A percentile compares a stretch with the other conserved stretches of the same genome.
Conservation (phyloP, 2,797 vertebrate genomes). For the Argyrosomus regius region DNA sequence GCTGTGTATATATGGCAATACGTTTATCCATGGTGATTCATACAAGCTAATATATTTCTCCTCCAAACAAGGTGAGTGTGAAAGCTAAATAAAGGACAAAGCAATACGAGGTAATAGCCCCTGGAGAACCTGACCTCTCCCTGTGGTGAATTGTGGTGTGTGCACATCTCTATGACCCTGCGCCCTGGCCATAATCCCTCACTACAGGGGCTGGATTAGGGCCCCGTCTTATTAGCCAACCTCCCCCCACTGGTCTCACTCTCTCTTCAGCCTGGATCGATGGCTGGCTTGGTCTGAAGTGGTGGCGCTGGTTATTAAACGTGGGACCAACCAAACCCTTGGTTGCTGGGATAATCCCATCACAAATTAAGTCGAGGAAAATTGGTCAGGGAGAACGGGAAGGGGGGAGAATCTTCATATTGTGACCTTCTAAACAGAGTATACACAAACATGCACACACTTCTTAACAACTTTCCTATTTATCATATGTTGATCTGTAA, state of each 20-base stretch:
- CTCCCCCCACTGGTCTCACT: constrained; percentile 40
- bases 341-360: constrained; percentile 80
- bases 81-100: constrained; percentile 76
- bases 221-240: constrained; percentile 76
- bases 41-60: constrained; percentile 63
- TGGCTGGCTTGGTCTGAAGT: constrained; percentile 78
- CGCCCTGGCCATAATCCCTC: constrained; percentile 72
- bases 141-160: constrained; percentile 59
- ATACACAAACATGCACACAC: constrained; percentile 37
- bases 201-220: constrained; percentile 79
- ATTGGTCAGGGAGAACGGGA: constrained; percentile 63
- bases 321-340: constrained; percentile 78
- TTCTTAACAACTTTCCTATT: constrained; percentile 33
- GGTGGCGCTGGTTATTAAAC: constrained; percentile 83
- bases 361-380: constrained; percentile 79
- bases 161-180: constrained; percentile 68
- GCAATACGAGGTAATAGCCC: constrained; percentile 66
- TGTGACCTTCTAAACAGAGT: constrained; percentile 67
- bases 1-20: constrained; percentile 10
- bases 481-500: constrained; percentile 45
- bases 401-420: constrained; percentile 55
- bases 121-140: constrained; percentile 60
- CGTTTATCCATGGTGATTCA: constrained; percentile 40
- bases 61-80: constrained; percentile 63
- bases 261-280: constrained; percentile 80